Conservation (phyloP, 2,888 invertebrate species). For the Lumbricus terrestris region DNA sequence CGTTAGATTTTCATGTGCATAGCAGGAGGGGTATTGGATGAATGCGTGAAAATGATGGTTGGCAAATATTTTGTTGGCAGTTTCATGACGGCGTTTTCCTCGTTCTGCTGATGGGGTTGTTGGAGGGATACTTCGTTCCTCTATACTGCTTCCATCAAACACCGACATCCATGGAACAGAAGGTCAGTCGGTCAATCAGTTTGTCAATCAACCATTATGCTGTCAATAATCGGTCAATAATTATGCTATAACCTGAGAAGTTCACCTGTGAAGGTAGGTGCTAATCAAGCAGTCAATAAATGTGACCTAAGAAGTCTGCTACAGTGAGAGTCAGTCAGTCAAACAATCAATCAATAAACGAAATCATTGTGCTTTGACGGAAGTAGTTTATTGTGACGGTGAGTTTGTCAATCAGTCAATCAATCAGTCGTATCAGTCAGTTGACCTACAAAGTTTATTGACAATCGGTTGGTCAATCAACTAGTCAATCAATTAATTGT, state of each 20-base stretch:
- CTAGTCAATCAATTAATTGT: no score
- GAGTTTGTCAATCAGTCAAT: no score
- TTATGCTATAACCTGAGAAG: no score
- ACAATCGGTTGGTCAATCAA: no score
- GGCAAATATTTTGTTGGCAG: constrained; percentile 47
- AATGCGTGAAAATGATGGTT: neutral
- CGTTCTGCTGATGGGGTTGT: constrained; percentile 87
- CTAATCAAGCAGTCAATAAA: no score
- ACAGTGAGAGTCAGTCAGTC: no score
- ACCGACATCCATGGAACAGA: constrained; percentile 67
- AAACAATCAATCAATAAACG: no score
- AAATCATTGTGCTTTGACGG: no score
- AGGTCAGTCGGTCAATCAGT: constrained; percentile 45
- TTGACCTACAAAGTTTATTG: no score
- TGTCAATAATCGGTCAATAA: no score
- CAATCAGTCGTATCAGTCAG: no score
- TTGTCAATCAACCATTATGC: neutral
- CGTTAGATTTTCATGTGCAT: neutral
- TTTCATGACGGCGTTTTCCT: constrained; percentile 97
- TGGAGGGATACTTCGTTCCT: constrained; percentile 97
- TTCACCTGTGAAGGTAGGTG: neutral
- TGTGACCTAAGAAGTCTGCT: neutral
- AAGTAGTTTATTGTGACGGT: neutral
- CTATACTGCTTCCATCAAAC: constrained; percentile 89
- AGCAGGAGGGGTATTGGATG: neutral